phyloP scores from a whole-genome alignment of 2,113 vertebrate species.

The Mohoua ochrocephala region DNA sequence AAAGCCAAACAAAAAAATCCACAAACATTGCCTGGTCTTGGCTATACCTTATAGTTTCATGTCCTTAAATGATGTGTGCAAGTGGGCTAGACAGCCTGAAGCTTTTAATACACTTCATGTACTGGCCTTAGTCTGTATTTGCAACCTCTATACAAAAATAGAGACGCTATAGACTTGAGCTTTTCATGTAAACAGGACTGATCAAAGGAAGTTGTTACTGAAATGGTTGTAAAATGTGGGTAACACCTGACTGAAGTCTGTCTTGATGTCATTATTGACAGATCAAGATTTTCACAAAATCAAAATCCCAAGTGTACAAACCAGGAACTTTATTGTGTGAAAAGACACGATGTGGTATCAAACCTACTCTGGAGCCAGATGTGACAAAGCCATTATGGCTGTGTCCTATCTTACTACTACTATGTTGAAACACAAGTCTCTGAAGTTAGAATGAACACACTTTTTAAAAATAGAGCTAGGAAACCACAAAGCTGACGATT shows the following conservation, averaged over 20 bases:
- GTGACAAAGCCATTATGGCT: rapidly evolving
- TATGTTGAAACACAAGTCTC: rapidly evolving
- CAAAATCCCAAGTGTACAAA: background rate
- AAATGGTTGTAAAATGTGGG: background rate
- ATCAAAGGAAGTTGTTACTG: rapidly evolving
- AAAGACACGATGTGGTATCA: rapidly evolving
- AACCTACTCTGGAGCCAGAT: background rate
- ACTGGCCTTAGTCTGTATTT: rapidly evolving
- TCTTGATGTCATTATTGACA: rapidly evolving
- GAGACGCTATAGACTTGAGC: rapidly evolving
- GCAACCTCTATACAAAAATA: rapidly evolving
- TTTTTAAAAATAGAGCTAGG: too few relatives aligned
- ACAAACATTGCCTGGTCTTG: background rate
- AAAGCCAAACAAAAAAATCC: background rate
- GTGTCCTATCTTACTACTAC: too few relatives aligned
- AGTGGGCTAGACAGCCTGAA: too few relatives aligned
- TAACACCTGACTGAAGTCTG: rapidly evolving
- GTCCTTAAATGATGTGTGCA: background rate
- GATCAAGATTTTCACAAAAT: background rate
- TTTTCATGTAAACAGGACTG: background rate
- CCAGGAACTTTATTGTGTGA: rapidly evolving
- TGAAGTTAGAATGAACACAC: background rate
- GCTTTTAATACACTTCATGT: background rate
- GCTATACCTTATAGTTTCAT: rapidly evolving
- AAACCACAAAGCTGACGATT: background rate